Conservation (phyloP, 1,140 invertebrate species). For the Zaprionus gabonicus region DNA sequence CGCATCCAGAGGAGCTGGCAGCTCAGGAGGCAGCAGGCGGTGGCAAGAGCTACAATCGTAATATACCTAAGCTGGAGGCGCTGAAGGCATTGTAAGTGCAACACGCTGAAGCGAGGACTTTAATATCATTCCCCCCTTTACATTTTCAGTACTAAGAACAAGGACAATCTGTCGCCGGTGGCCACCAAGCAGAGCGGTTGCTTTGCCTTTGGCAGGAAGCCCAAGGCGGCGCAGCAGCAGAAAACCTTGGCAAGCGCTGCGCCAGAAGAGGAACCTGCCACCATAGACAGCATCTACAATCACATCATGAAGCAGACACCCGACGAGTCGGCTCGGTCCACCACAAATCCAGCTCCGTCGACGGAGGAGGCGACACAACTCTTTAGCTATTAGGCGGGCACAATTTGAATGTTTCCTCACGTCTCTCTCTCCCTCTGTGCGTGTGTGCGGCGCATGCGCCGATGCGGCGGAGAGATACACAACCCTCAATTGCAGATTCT, state of each 20-base stretch:
- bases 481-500: slow-evolving; percentile 39
- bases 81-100: slow-evolving; percentile 70
- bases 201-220: slow-evolving; percentile 75
- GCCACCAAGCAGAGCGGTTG: slow-evolving; percentile 79
- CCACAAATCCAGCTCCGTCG: not conserved
- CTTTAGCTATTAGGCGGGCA: not conserved
- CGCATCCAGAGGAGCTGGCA: slow-evolving; percentile 84
- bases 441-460: slow-evolving; percentile 22
- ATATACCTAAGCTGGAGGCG: slow-evolving; percentile 82
- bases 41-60: slow-evolving; percentile 66
- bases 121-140: not conserved
- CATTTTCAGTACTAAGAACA: slow-evolving; percentile 65
- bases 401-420: slow-evolving; percentile 24
- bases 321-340: not conserved
- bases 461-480: slow-evolving; percentile 20
- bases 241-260: slow-evolving; percentile 29
- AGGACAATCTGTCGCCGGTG: slow-evolving; percentile 76
- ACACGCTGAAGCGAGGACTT: not conserved
- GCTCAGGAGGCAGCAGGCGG: slow-evolving; percentile 81
- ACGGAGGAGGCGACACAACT: not conserved
- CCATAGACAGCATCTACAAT: slow-evolving; percentile 69
- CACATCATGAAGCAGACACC: slow-evolving; percentile 55
- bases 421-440: not conserved
- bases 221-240: slow-evolving; percentile 30
- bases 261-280: slow-evolving; percentile 19